A percentile compares a stretch with the other conserved stretches of the same genome.
Conservation (phyloP, 53 echinoderm and acorn worm species). For the Patiria pectinifera region DNA sequence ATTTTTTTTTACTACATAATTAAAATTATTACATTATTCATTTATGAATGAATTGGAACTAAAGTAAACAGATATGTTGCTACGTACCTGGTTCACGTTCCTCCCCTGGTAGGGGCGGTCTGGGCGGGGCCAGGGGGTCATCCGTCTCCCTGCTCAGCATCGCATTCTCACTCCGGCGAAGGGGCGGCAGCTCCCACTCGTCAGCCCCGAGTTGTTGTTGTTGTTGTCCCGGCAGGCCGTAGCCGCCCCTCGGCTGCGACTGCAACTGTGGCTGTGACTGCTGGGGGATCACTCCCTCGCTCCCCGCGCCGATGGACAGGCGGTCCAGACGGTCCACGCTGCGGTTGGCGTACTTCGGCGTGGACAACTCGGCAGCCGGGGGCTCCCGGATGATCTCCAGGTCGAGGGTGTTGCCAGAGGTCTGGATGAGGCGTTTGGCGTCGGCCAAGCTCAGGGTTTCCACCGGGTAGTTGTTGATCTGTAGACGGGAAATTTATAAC, state of each 20-base stretch:
- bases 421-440: slow-evolving; percentile 81
- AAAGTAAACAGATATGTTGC: background rate
- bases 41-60: too few species aligned
- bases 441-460: slow-evolving; percentile 86
- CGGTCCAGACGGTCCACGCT: slow-evolving; percentile 39
- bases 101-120: slow-evolving; percentile 71
- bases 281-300: background rate
- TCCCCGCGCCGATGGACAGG: slow-evolving; percentile 36
- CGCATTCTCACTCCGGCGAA: background rate
- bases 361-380: slow-evolving; percentile 17
- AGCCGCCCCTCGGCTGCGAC: background rate
- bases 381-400: slow-evolving; percentile 76
- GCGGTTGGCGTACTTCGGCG: slow-evolving; percentile 27
- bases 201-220: background rate
- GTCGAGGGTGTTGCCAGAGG: slow-evolving; percentile 74
- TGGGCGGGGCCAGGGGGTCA: slow-evolving; percentile 52
- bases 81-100: slow-evolving; percentile 33
- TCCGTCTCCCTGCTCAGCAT: background rate
- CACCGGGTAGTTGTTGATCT: slow-evolving; percentile 90
- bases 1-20: too few species aligned
- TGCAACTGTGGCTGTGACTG: slow-evolving; percentile 12
- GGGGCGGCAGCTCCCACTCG: background rate
- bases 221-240: background rate
- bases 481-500: background rate
- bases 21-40: too few species aligned